These are phyloP conservation scores for Achatina immaculata DNA, from an alignment of 1,140 invertebrate species.

Conservation along the genomic window DNA sequence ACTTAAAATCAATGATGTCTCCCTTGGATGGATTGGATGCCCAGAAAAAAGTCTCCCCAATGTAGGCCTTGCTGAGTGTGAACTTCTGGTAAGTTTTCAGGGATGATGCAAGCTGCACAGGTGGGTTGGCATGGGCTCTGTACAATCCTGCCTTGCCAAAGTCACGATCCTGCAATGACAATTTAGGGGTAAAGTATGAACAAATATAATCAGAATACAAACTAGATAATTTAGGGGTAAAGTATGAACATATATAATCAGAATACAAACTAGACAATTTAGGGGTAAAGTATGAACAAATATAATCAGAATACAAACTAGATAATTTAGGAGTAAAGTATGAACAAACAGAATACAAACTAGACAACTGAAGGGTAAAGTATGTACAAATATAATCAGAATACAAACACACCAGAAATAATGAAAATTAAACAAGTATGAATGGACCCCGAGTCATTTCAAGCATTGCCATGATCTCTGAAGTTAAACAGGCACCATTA, in stretches of 20 bases:
- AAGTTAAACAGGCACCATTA: too few species aligned
- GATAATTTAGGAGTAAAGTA: too few species aligned
- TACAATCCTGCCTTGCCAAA: conserved; percentile 90
- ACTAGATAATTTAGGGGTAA: not conserved
- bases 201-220: not conserved
- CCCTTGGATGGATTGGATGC: conserved; percentile 86
- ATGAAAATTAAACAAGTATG: too few species aligned
- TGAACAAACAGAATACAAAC: too few species aligned
- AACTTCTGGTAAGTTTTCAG: conserved; percentile 90
- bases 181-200: not conserved
- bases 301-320: too few species aligned
- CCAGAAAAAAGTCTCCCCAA: conserved; percentile 93
- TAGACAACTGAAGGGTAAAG: too few species aligned
- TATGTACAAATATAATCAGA: too few species aligned
- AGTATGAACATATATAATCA: not conserved
- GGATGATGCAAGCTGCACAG: conserved; percentile 81
- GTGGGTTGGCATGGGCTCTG: conserved; percentile 79
- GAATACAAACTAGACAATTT: too few species aligned
- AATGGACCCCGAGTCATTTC: too few species aligned
- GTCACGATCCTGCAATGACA: conserved; percentile 82
- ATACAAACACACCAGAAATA: too few species aligned
- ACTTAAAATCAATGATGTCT: conserved; percentile 86
- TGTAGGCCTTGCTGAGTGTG: conserved; percentile 85
- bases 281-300: too few species aligned
- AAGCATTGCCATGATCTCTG: too few species aligned